Evolutionary conservation across 2,797 vertebrate species (phyloP).

Genomic region (Sebastes steindachneri): DNA sequence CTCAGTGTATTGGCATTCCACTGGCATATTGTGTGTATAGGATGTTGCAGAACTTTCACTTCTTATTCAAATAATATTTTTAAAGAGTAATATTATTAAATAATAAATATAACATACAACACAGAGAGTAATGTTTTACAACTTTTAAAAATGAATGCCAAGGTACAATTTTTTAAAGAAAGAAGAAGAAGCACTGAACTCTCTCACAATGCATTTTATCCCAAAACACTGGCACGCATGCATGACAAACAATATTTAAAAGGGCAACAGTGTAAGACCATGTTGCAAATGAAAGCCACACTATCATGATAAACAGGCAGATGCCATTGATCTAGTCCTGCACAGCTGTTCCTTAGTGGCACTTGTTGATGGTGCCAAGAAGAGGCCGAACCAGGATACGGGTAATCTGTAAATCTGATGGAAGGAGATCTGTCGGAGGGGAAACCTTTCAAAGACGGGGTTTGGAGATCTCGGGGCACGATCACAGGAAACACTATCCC

Average conservation of each 20-base stretch:
- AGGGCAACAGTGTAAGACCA: not conserved
- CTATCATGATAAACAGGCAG: slow-evolving; percentile 26
- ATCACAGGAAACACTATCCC: slow-evolving; percentile 46
- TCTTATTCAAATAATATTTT: not conserved
- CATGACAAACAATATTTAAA: slow-evolving; percentile 28
- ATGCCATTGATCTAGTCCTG: slow-evolving; percentile 30
- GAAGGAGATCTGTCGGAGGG: slow-evolving; percentile 56
- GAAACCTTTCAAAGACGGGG: slow-evolving; percentile 34
- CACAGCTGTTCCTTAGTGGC: slow-evolving; percentile 37
- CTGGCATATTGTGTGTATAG: not conserved
- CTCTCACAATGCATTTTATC: not conserved
- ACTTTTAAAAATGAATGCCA: not conserved
- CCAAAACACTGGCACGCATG: not conserved
- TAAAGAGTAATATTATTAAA: not conserved
- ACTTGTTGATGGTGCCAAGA: slow-evolving; percentile 34
- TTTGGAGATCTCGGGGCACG: slow-evolving; percentile 34
- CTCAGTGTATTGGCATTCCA: too few relatives aligned
- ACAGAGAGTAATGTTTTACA: not conserved
- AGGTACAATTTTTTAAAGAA: not conserved
- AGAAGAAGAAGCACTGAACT: not conserved
- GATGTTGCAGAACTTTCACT: not conserved
- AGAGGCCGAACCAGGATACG: slow-evolving; percentile 27
- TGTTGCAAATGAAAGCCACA: slow-evolving; percentile 33
- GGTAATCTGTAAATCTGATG: slow-evolving; percentile 68
- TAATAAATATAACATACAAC: not conserved